A percentile compares a stretch with the other conserved stretches of the same genome.
Conservation (phyloP, 2,113 vertebrate species). For the Rhinogobius similis region DNA sequence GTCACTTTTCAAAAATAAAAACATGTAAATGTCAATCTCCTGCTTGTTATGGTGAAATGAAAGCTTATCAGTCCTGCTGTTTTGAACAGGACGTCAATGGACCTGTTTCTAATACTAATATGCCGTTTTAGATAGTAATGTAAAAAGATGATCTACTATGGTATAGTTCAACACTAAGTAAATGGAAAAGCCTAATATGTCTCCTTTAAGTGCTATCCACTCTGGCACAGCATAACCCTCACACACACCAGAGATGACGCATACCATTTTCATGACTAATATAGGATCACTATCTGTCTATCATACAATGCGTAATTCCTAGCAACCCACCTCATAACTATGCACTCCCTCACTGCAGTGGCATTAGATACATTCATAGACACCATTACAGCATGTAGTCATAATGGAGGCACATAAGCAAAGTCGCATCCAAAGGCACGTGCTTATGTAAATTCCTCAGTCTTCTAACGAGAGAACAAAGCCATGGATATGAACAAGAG, state of each 20-base stretch:
- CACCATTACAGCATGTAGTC: conserved; percentile 14
- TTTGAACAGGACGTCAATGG: no score
- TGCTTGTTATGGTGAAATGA: no score
- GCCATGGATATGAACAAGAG: conserved; percentile 56
- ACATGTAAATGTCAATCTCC: no score
- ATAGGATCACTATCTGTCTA: conserved; percentile 2
- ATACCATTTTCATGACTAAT: background rate
- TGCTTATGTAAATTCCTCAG: conserved; percentile 51
- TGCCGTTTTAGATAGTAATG: no score
- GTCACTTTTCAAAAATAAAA: no score
- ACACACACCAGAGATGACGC: background rate
- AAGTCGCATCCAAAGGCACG: conserved; percentile 10
- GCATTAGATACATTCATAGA: conserved; percentile 19
- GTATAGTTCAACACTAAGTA: no score
- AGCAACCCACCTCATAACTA: conserved; percentile 6
- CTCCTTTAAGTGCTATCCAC: background rate
- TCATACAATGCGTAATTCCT: background rate
- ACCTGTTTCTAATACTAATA: no score
- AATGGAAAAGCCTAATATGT: no score
- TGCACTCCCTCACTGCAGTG: background rate
- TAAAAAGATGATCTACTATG: no score
- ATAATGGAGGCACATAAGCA: conserved; percentile 16
- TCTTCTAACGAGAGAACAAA: conserved; percentile 55
- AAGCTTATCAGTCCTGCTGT: no score
- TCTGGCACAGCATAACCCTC: background rate